Evolutionary conservation across 2,113 vertebrate genomes (phyloP), one percentile per base, ranked within the genome.

Genomic region (Callipepla californica): DNA sequence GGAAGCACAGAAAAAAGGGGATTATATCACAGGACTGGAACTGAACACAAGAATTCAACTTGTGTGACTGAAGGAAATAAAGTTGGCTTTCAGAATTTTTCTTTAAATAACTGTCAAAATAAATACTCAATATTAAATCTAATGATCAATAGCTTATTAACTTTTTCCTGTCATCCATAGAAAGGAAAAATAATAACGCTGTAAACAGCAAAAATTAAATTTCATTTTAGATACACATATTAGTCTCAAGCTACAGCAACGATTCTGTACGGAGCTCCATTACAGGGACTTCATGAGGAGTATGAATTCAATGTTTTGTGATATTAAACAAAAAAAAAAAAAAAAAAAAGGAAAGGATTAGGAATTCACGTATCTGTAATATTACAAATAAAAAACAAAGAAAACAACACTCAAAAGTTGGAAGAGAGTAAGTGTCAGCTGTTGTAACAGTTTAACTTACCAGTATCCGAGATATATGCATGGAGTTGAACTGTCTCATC

Each of bases 391-490:
- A 23, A 11, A 77, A 89, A 86, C 55, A 20, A 80, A 90, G 80
- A 77, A 51, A 14, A 14, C 50, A 26, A 14, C 50, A 26, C 26
- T 53, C 22, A 42, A 66, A 69, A 40, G 18, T 63, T 21, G 68
- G 47, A 76, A 69, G 59, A 81, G 74, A 69, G 6, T 44, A 66
- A 79, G 32, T 36, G 36, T 36, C n/a, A 92, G 30, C 16, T 23
- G 66, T 51, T 4, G 2, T 21, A 83, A 79, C 4, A 77, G 67
- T 94, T 78, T 80, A 32, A 93, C 97, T 96, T 98, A 99, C 99
- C 99, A 61, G 99, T 99, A 94, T 99, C 99, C n/a, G 99, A 99
- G 97, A 99, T 99, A 88, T 98, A 99, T 45, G 99, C 99, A 66
- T 99, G 98, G 40, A 99, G 97, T 85, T 99, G 99, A 95, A 98